Percentiles rank a stretch among this genome's conserved stretches.
Evolutionary conservation across 2,113 vertebrate genomes (phyloP).

Genomic region (Osmerus mordax): DNA sequence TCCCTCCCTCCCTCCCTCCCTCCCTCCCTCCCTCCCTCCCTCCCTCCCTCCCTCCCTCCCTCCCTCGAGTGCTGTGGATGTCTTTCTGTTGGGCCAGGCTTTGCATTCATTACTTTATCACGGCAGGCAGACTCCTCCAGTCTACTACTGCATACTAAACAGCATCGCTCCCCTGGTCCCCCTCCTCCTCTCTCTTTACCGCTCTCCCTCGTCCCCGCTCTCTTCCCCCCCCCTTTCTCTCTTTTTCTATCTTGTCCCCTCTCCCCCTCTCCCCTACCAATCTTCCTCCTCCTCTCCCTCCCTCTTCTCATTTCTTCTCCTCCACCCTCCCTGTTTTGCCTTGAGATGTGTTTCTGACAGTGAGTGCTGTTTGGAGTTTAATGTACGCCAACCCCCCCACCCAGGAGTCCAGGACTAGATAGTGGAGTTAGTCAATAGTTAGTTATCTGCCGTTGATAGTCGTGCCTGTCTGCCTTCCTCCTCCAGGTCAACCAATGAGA

Average conservation of each 20-base stretch:
- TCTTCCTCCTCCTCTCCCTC: not conserved
- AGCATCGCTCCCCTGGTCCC: not conserved
- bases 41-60: not conserved
- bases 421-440: not conserved
- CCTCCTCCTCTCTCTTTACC: constrained; percentile 8
- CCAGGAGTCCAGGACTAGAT: not conserved
- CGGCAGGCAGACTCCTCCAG: constrained; percentile 34
- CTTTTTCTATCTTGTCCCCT: constrained; percentile 26
- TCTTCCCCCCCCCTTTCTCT: not conserved
- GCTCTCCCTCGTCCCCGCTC: not conserved
- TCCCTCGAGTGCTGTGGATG: not conserved
- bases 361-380: constrained; percentile 46
- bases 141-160: constrained; percentile 22
- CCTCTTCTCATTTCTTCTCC: constrained; percentile 12
- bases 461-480: constrained; percentile 14
- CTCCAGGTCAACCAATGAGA: constrained; percentile 94
- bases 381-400: constrained; percentile 36
- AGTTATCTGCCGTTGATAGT: not conserved
- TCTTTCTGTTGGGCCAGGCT: constrained; percentile 45
- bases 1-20: too few relatives aligned
- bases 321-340: constrained; percentile 13
- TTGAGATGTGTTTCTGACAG: not conserved
- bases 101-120: constrained; percentile 64
- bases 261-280: constrained; percentile 31
- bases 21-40: not conserved